These are phyloP conservation scores for Alosa alosa DNA, from an alignment of 2,113 vertebrate species.

Conservation along the genomic window DNA sequence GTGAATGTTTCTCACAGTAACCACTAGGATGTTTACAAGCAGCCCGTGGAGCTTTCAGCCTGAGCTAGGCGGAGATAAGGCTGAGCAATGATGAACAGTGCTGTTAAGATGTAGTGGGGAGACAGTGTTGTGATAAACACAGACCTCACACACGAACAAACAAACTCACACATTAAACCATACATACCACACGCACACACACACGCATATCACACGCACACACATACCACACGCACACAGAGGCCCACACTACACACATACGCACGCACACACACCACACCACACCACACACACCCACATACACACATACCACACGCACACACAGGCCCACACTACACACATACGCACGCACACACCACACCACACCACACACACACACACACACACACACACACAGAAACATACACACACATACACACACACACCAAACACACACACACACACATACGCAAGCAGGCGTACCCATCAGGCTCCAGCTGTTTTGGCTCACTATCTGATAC, in stretches of 20 bases:
- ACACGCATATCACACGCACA: background rate
- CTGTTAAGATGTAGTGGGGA: slow-evolving; percentile 47
- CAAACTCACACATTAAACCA: background rate
- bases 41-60: slow-evolving; percentile 34
- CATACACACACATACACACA: background rate
- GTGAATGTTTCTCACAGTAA: slow-evolving; percentile 24
- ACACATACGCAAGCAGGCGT: slow-evolving; percentile 45
- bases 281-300: slow-evolving; percentile 26
- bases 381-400: background rate
- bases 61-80: slow-evolving; percentile 53
- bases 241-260: background rate
- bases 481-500: slow-evolving; percentile 51
- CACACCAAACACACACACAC: slow-evolving; percentile 20
- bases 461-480: slow-evolving; percentile 45
- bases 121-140: slow-evolving; percentile 48
- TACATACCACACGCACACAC: background rate
- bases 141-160: slow-evolving; percentile 58
- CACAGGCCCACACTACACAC: background rate
- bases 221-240: background rate
- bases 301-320: background rate
- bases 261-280: background rate
- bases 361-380: background rate
- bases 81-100: slow-evolving; percentile 21
- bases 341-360: slow-evolving; percentile 27
- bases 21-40: slow-evolving; percentile 50